Base-by-base conservation (phyloP, 1,140 invertebrate species). In the Drosophila navojoa region DNA sequence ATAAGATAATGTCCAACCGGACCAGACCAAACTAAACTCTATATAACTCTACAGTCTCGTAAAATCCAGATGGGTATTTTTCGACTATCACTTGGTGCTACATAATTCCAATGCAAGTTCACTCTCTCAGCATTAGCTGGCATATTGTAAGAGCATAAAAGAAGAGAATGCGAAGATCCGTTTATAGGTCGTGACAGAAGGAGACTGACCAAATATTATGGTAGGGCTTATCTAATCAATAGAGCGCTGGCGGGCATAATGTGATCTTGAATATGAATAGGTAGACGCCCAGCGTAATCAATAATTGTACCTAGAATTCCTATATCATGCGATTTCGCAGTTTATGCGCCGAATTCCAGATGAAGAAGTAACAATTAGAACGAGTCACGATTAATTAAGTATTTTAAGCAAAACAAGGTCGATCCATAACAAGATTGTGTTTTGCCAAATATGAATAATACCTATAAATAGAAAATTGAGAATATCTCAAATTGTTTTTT, bases 141-240 rank as follows among this genome's bases (percentile, higher is more conserved):
- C 62, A 25, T 11, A 16, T 45, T 59, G 22, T 15, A 25, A 11
- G 15, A 42, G 19, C 11, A 13, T 50, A 35, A 45, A 22, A 7
- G 7, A 5, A 15, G 7, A 27, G 29, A 67, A 45, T 53, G 19
- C 10, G 25, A 32, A 73, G 64, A 73, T 75, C 59, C 53, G 6
- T 75, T 63, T 58, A 63, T 70, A 9, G 19, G 22, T 1, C 38
- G 22, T 6, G 42, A 44, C 15, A 45, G 35, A 35, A 29, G 10
- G 35, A 38, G 35, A 38, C 52, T 54, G 15, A 3, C 29, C 52
- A 19, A 32, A 16, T 49, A 29, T 40, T 22, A 10, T 45, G 27
- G 9, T 5, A 42, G 22, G 32, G 50, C 62, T 81, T 86, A 86
- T 86, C 82, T 86, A 76, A 86, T 86, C 45, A 2, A 4, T 19